These are phyloP conservation scores for Pilophorus perplexus DNA, from an alignment of 2,888 invertebrate species.

Conservation along the genomic window DNA sequence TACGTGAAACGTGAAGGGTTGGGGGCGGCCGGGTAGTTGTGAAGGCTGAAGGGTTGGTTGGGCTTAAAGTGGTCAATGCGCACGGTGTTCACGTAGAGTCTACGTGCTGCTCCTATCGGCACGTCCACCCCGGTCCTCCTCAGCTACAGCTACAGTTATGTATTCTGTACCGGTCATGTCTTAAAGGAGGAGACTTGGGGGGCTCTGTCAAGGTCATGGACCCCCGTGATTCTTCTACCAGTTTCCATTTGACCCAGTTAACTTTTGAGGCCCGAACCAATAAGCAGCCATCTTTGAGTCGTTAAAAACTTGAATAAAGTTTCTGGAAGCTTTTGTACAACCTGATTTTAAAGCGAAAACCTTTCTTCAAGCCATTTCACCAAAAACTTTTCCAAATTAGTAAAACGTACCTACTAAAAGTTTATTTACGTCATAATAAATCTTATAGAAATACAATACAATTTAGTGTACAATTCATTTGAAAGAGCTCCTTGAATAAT, in stretches of 20 bases:
- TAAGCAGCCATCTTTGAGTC: too few species aligned
- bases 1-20: constrained; percentile 34
- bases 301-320: too few species aligned
- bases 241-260: constrained; percentile 25
- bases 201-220: constrained; percentile 34
- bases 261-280: neutral
- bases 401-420: too few species aligned
- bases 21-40: constrained; percentile 11
- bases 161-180: constrained; percentile 43
- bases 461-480: too few species aligned
- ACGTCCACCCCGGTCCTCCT: constrained; percentile 31
- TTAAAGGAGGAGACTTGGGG: constrained; percentile 32
- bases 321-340: too few species aligned
- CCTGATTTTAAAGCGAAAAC: too few species aligned
- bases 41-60: constrained; percentile 31
- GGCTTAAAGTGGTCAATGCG: constrained; percentile 42
- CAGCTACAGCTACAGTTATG: constrained; percentile 41
- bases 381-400: too few species aligned
- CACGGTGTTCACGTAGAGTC: constrained; percentile 41
- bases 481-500: too few species aligned
- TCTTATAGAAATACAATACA: too few species aligned
- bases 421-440: too few species aligned
- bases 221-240: neutral
- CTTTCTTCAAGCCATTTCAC: too few species aligned
- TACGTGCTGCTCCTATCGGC: constrained; percentile 40